A percentile compares a stretch with the other conserved stretches of the same genome.
phyloP scores from a whole-genome alignment of 2,113 vertebrate species.

The Ceyx margarethae region DNA sequence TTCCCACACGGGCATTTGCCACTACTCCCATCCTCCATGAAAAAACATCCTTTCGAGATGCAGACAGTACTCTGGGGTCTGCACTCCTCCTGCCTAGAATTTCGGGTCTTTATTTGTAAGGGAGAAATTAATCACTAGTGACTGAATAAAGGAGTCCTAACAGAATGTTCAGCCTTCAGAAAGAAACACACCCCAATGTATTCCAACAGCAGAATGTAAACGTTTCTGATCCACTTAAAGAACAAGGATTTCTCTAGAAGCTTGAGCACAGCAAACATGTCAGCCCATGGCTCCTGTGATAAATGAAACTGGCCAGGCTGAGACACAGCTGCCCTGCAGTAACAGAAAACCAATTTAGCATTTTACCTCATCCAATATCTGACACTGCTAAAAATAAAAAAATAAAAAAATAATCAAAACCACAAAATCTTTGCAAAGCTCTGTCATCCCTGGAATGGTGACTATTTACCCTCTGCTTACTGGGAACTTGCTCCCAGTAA shows the following conservation, averaged over 20 bases:
- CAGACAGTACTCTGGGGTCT: neutral
- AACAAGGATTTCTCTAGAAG: slow-evolving; percentile 41
- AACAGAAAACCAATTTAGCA: neutral
- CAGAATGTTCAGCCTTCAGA: neutral
- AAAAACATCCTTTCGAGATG: neutral
- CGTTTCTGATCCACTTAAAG: neutral
- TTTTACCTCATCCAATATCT: neutral
- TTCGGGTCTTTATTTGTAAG: neutral
- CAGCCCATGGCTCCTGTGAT: neutral
- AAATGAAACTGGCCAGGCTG: slow-evolving; percentile 75
- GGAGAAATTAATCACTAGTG: neutral
- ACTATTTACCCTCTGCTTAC: neutral
- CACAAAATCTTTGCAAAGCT: neutral
- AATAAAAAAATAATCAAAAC: too few relatives aligned
- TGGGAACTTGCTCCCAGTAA: neutral
- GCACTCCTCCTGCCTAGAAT: neutral
- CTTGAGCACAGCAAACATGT: neutral
- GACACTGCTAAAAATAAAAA: neutral
- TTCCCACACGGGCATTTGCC: slow-evolving; percentile 37
- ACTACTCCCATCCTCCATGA: neutral
- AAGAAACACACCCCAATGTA: neutral
- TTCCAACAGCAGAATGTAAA: neutral
- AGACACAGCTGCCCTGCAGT: slow-evolving; percentile 46
- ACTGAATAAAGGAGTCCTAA: neutral
- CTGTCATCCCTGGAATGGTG: neutral